Percentiles rank a stretch among this genome's conserved stretches.
Evolutionary conservation across 2,888 invertebrate genomes (phyloP).

Genomic region (Chrysodeixis includens): DNA sequence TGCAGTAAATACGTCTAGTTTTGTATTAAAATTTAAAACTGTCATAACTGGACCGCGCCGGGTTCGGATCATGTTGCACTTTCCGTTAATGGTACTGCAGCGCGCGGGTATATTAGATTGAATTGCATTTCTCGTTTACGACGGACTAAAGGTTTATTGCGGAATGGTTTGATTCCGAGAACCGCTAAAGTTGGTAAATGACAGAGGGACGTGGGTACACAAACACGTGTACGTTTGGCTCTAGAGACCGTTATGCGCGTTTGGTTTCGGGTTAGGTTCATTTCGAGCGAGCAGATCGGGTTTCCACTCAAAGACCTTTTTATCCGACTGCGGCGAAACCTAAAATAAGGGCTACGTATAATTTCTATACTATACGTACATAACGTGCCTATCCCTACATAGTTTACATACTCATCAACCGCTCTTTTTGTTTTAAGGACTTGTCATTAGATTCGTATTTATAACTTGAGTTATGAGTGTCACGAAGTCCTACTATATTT

Average conservation of each 20-base stretch:
- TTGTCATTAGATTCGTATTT: no score
- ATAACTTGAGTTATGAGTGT: no score
- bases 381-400: no score
- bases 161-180: slow-evolving; percentile 16
- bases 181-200: slow-evolving; percentile 32
- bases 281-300: slow-evolving; percentile 74
- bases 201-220: slow-evolving; percentile 30
- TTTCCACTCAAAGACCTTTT: slow-evolving; percentile 68
- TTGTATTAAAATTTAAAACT: slow-evolving; percentile 44
- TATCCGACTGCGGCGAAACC: no score
- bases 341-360: no score
- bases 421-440: no score
- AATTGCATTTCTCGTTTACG: not conserved
- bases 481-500: no score
- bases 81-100: slow-evolving; percentile 2
- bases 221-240: slow-evolving; percentile 48
- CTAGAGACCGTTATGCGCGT: slow-evolving; percentile 66
- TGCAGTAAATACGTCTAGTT: slow-evolving; percentile 52
- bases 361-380: no score
- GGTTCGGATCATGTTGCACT: slow-evolving; percentile 16
- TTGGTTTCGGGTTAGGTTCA: slow-evolving; percentile 75
- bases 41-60: slow-evolving; percentile 12
- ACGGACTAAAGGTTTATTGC: slow-evolving; percentile 14
- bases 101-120: not conserved
- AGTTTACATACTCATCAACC: no score